Conservation (phyloP, 92 coral and sea anemone genomes). For the Diadumene lineata region DNA sequence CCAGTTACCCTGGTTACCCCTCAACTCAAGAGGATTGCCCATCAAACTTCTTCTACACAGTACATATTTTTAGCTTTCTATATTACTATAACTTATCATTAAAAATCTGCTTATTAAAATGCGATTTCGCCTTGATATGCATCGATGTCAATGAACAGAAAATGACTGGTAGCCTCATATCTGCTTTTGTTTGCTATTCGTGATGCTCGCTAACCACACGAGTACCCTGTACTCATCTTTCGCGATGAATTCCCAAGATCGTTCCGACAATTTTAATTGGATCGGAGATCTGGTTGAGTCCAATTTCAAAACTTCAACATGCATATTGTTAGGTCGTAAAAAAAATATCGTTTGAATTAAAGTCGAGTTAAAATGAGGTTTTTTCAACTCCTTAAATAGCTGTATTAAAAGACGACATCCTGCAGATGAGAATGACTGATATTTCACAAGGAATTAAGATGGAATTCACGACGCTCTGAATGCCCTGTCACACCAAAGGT, state of each 20-base stretch:
- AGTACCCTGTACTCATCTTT: slow-evolving; percentile 9
- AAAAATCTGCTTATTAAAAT: too few relatives aligned
- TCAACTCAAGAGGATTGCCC: too few relatives aligned
- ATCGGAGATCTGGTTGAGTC: neutral
- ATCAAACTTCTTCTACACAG: too few relatives aligned
- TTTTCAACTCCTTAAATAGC: neutral
- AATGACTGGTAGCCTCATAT: neutral
- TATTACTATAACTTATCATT: too few relatives aligned
- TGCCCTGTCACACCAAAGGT: slow-evolving; percentile 3
- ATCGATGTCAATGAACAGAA: too few relatives aligned
- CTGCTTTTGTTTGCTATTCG: neutral
- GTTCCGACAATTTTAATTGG: slow-evolving; percentile 25
- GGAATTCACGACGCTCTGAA: neutral
- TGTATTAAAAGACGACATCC: neutral
- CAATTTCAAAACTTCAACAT: neutral
- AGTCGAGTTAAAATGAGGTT: neutral
- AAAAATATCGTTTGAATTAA: neutral
- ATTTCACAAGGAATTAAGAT: neutral
- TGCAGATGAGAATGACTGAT: neutral
- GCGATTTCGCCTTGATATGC: too few relatives aligned
- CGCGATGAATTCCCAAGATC: neutral
- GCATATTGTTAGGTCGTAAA: neutral
- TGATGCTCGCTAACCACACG: slow-evolving; percentile 24
- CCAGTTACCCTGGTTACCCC: too few relatives aligned
- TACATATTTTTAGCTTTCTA: too few relatives aligned